Percentiles rank a stretch among this genome's conserved stretches.
Conservation (phyloP, 2,888 invertebrate species). For the Protophormia terraenovae region DNA sequence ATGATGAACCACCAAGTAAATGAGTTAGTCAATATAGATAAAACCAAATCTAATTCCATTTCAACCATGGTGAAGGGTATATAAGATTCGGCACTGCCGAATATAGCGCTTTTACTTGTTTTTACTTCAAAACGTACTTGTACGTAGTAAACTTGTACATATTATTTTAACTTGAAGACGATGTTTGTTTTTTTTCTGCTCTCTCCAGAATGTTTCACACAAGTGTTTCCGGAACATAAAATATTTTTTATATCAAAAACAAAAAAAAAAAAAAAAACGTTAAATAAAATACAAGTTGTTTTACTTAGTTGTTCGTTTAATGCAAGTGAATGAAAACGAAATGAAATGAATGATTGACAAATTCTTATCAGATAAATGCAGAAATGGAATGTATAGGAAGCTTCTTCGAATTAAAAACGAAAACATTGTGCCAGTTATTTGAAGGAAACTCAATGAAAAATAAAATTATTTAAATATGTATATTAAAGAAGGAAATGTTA, state of each 20-base stretch:
- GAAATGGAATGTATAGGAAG: neutral
- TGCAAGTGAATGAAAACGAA: neutral
- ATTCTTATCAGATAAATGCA: constrained; percentile 16
- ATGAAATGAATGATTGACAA: constrained; percentile 9
- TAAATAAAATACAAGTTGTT: neutral
- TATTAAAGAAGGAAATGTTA: too few species aligned
- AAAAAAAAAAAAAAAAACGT: neutral
- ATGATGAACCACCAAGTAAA: too few species aligned
- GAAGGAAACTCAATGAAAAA: neutral
- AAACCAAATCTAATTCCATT: too few species aligned
- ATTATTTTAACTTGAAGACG: neutral
- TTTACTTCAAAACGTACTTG: neutral
- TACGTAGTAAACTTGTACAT: neutral
- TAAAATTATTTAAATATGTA: neutral
- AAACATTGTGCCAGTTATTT: neutral
- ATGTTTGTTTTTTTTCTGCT: neutral
- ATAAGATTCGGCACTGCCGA: too few species aligned
- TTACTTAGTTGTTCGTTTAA: neutral
- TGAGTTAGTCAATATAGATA: too few species aligned
- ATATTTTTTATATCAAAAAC: neutral
- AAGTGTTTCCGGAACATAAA: constrained; percentile 41
- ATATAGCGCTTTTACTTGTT: too few species aligned
- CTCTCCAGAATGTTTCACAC: constrained; percentile 21
- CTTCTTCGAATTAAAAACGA: neutral
- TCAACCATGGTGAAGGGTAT: too few species aligned